Base-by-base conservation (phyloP, 2,888 invertebrate genomes). In the Dexiosoma caninum region DNA sequence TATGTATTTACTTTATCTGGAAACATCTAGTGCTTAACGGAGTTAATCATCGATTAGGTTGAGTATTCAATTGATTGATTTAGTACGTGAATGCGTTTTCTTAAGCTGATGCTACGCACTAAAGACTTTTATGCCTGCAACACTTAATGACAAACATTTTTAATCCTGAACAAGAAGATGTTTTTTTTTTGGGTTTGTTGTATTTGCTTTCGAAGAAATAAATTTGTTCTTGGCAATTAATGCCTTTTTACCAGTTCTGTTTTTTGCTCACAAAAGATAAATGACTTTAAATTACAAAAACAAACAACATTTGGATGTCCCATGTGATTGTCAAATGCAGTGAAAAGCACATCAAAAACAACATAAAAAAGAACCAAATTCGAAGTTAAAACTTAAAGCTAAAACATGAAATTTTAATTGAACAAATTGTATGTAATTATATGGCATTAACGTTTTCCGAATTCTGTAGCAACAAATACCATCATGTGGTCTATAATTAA, bases 391-490 rank as follows among this genome's bases (percentile, higher is more conserved):
- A 59, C 49, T 49, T 42, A 40, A 55, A 46, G 55, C 51, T 46
- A 27, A 81, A 81, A 82, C 78, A 78, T 81, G 74, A 51, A 78
- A 57, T 75, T 83, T 83, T 83, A 83, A 83, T 83, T 83, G 83
- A 78, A 46, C 72, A 82, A 83, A 83, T 83, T 83, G 82, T 81
- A 69, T 77, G 77, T 77, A 83, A 83, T 83, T 83, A 82, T 78
- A 62, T 27, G 60, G 62, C 55, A 77, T 77, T 77, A 77, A 69
- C 37, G 60, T 69, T 69, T 69, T 69, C 44, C 62, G 44, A 44
- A 60, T 60, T 37, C 35, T 62, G 23, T 27, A 16, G 10, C 76
- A 67, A 59, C 21, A 53, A 72, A 53, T 30, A 9, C 55, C 64
- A 66, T 37, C 40, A 32, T 49, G 40, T 66, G 74, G 30, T 75